phyloP scores from a whole-genome alignment of 1,140 invertebrate species.

The Tetragnatha versicolor region DNA sequence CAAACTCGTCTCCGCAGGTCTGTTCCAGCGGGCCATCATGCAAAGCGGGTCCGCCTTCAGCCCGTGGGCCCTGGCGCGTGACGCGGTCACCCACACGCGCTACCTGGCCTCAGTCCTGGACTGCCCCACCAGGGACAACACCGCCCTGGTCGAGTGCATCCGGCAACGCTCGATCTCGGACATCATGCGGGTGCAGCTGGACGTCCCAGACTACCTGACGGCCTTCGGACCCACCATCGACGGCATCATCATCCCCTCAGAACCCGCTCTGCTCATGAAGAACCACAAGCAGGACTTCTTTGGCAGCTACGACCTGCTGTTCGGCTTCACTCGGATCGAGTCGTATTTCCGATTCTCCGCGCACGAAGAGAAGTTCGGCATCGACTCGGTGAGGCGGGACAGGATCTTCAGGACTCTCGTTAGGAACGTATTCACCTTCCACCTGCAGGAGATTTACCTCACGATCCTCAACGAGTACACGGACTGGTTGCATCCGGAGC shows the following conservation, averaged over 20 bases:
- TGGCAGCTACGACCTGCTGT: constrained; percentile 81
- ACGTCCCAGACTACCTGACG: constrained; percentile 81
- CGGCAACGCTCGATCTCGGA: constrained; percentile 74
- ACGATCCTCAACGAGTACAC: constrained; percentile 97
- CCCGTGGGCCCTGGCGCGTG: constrained; percentile 63
- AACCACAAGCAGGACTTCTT: constrained; percentile 55
- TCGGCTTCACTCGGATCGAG: constrained; percentile 91
- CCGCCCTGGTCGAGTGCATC: constrained; percentile 81
- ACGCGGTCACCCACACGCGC: constrained; percentile 76
- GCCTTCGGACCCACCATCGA: constrained; percentile 90
- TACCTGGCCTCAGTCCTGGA: constrained; percentile 88
- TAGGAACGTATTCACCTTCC: constrained; percentile 70
- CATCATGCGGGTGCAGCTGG: constrained; percentile 69
- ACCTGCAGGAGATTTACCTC: constrained; percentile 84
- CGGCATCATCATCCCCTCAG: constrained; percentile 68
- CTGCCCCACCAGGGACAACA: constrained; percentile 72
- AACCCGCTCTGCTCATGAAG: constrained; percentile 60
- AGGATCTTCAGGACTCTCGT: constrained; percentile 90
- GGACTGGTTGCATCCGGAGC: constrained; percentile 92
- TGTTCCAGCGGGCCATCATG: constrained; percentile 62
- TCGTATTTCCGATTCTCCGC: constrained; percentile 83
- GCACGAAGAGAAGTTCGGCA: constrained; percentile 89
- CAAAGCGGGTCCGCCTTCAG: constrained; percentile 64
- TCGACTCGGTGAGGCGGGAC: constrained; percentile 87
- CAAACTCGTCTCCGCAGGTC: constrained; percentile 55